Evolutionary conservation across 2,113 vertebrate species (phyloP).

Genomic region (Epinephelus cyanopodus): DNA sequence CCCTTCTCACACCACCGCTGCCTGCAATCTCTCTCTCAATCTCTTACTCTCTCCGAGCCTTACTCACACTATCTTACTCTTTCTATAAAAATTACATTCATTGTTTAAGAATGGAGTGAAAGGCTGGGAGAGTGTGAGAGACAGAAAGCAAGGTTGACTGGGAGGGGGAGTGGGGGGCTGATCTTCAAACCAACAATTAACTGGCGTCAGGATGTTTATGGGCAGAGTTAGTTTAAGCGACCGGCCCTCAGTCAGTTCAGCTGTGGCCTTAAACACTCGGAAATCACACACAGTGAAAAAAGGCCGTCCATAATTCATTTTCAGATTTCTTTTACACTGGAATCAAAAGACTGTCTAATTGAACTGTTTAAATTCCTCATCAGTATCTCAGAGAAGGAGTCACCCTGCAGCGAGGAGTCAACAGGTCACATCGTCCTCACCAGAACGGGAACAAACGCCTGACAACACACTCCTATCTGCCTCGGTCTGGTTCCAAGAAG

Average conservation of each 20-base stretch:
- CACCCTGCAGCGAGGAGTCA: constrained; percentile 17
- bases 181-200: constrained; percentile 88
- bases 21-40: constrained; percentile 60
- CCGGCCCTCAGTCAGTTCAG: constrained; percentile 71
- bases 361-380: constrained; percentile 13
- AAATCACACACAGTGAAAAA: constrained; percentile 57
- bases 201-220: constrained; percentile 85
- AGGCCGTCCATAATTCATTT: constrained; percentile 45
- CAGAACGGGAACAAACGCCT: constrained; percentile 28
- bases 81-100: constrained; percentile 62
- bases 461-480: constrained; percentile 32
- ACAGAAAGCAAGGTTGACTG: constrained; percentile 52
- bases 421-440: constrained; percentile 28
- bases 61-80: constrained; percentile 46
- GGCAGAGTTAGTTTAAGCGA: constrained; percentile 83
- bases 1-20: constrained; percentile 76
- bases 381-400: not conserved
- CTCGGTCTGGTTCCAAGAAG: constrained; percentile 42
- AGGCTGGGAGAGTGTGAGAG: constrained; percentile 44
- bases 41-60: constrained; percentile 31
- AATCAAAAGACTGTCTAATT: constrained; percentile 39
- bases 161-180: constrained; percentile 23
- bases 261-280: constrained; percentile 75
- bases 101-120: constrained; percentile 64
- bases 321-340: constrained; percentile 4